phyloP scores from a whole-genome alignment of 2,797 vertebrate genomes.

The Rhinoraja longicauda region DNA sequence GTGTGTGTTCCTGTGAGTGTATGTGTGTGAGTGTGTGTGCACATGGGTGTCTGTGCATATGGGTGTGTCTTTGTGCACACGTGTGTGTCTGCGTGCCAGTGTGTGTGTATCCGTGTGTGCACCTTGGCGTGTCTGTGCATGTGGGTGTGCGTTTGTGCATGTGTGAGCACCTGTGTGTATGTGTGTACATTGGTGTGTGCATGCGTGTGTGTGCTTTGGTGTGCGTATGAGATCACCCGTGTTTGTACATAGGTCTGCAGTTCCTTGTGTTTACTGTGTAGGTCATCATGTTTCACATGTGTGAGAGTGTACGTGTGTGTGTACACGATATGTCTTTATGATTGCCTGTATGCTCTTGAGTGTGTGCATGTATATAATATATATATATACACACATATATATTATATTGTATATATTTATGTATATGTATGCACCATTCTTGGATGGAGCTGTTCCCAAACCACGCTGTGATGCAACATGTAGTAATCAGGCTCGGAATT shows the following conservation, averaged over 20 bases:
- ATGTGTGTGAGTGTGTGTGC: not conserved
- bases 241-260: not conserved
- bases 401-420: not conserved
- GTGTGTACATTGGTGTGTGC: not conserved
- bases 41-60: not conserved
- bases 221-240: not conserved
- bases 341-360: not conserved
- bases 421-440: too few species aligned
- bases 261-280: too few species aligned
- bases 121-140: not conserved
- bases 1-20: too few species aligned
- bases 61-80: not conserved
- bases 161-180: not conserved
- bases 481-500: too few species aligned
- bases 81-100: not conserved
- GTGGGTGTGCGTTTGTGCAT: too few species aligned
- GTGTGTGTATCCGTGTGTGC: not conserved
- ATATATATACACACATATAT: not conserved
- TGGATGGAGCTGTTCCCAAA: too few species aligned
- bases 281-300: too few species aligned
- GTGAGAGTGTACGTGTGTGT: not conserved
- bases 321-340: not conserved
- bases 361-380: not conserved
- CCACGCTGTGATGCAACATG: not conserved
- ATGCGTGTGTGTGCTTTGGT: not conserved